Base-by-base conservation (phyloP, 2,113 vertebrate species). In the Toxotes jaculatrix region DNA sequence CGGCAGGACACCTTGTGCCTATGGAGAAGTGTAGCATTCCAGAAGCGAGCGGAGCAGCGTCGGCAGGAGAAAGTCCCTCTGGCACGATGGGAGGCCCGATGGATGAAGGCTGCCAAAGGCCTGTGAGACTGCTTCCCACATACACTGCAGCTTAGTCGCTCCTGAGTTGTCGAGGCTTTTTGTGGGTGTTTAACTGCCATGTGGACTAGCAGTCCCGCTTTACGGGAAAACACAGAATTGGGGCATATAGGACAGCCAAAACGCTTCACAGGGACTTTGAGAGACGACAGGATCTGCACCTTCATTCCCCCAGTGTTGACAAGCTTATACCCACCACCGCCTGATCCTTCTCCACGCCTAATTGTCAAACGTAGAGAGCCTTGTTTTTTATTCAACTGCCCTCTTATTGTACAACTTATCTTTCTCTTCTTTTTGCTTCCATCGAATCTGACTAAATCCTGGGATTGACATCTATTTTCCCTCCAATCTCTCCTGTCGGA, bases 101-200 rank as follows among this genome's bases (percentile, higher is more conserved):
- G 97, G 63, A 96, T 95, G 70, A 98, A 97, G 70, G 97, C 93
- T 4, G 93, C 95, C 92, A 97, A 83, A 83, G 97, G 96, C 71
- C 95, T 95, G 87, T 96, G 96, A 90, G 97, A 98, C 89, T 95
- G 97, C 90, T 97, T 97, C 79, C 97, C 97, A 76, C 97, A 98
- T 1, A 96, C 97, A 16, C 94, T 93, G 77, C 97, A 98, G 89
- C 92, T 95, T 83, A 97, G 95, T 23, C 97, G 96, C 86, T 97
- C 96, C 74, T 91, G 95, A 82, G 95, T 93, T 81, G 89, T 90
- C 73, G 71, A 87, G 85, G 88, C 91, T 90, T 87, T 94, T 55
- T 87, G 92, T 71, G 93, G 91, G 90, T 96, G 95, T 88, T 95
- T 95, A 51, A 94, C 92, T 87, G 94, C 94, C 91, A 93, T 93